Base-by-base conservation (phyloP, 2,113 vertebrate species). In the Hiodon alosoides region DNA sequence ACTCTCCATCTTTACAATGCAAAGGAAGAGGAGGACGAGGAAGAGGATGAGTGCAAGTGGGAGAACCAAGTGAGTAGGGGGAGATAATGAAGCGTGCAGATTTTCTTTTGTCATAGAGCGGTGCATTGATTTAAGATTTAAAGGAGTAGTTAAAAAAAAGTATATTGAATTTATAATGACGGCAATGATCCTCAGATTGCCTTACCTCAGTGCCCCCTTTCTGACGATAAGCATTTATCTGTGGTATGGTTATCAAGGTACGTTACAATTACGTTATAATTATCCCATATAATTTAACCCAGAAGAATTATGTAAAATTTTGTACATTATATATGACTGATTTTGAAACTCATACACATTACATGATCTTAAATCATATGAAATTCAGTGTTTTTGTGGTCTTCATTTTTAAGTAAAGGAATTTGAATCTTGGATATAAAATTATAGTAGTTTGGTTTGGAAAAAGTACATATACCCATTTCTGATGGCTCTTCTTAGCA, bases 1-100 rank as follows among this genome's bases (percentile, higher is more conserved):
- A 90, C 88, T 87, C 80, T 90, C 86, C 88, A 93, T 86, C 91
- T 91, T 90, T 90, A 90, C 90, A 89, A 88, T 85, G 88, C 89
- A 89, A 91, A 92, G 91, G 90, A 91, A 90, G 91, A 92, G 79
- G 90, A 58, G 46, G 54, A 59, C 54, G 73, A 47, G 70, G 53
- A 60, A 47, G 46, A 50, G 54, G 55, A 92, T 85, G 90, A 76
- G 72, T 59, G 74, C 72, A 50, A 47, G 52, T 67, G 75, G 77
- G 73, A 78, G 77, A 64, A 78, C 73, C 70, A 91, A 88, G 84
- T 88, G 91, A 87, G 83, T 84, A 86, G 83, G 87, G 87, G 89
- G 90, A 89, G 85, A 90, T 90, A 88, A 89, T 14, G 9, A 69
- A 59, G 31, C 58, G 67, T 51, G 11, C 10, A 52, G 14, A 58